Base-by-base conservation (phyloP, 2,888 invertebrate species). In the Harpalus rubripes region DNA sequence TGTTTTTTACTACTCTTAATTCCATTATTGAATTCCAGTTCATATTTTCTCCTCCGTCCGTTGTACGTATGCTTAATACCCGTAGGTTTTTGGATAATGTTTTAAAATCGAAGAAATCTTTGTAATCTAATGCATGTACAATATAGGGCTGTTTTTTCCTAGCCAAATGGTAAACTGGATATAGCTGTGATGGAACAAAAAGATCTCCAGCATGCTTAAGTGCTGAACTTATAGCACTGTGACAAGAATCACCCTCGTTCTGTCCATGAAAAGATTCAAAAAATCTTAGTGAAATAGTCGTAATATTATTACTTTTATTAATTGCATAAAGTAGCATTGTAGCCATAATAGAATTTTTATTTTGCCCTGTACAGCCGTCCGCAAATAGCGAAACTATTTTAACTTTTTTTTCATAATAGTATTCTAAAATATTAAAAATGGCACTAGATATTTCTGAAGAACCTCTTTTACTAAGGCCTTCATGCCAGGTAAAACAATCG, bases 311-410 rank as follows among this genome's bases (percentile, higher is more conserved):
- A 32, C 41, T 41, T 15, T 81, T 7, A 5, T 8, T 12, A 12
- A 82, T 44, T 12, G 65, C 18, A 65, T 41, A 63, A 7, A 86
- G 58, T 32, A 86, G 72, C 86, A 86, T 85, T 39, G 84, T 58
- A 22, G 84, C 80, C 12, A 86, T 58, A 22, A 85, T 68, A 15
- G 79, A 76, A 84, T 86, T 86, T 59, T 85, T 85, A 85, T 86
- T 85, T 83, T 86, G 86, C 12, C 86, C 85, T 52, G 63, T 32
- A 82, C 85, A 86, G n/a, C 86, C 82, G 58, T 86, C 86, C 18
- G 86, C 72, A 84, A 58, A 86, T 74, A 86, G 63, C 16, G 63
- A 32, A 61, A 81, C 76, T 18, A 22, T 39, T 74, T 83, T 76
- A 44, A 76, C 65, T 26, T 74, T 65, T 58, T 80, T 32, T 26